Evolutionary conservation across 1,140 invertebrate species (phyloP), one percentile per base, ranked within the genome.

Genomic region (Hycleus phaleratus): DNA sequence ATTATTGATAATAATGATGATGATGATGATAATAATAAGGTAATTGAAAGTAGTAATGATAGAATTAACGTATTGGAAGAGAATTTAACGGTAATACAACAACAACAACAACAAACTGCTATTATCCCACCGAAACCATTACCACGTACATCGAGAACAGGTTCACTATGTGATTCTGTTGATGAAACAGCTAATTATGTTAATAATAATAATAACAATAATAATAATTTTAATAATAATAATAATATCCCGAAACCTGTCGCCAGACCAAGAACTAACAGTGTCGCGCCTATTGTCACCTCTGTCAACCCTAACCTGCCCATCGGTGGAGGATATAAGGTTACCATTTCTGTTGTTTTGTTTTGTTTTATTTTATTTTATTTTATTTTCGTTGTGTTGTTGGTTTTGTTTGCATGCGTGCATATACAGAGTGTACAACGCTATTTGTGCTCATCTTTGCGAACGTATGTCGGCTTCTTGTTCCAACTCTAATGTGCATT

Each of bases 111-210:
- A 67, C 38, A 63, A 58, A 45, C 46, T 32, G 32, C 32, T 51
- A 39, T 51, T 44, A 73, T 81, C 26, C 85, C 85, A 6, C 88
- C 88, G 0, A 90, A 89, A 68, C 88, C 88, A 7, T 74, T 90
- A 70, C 88, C 88, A 24, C 78, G 84, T 59, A 77, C 81, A 0
- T 84, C 82, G 10, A 76, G 85, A 58, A 79, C 82, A 26, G 81
- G 82, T 67, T 85, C 83, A 32, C 71, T 86, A 40, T 80, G 81
- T 1, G 82, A 85, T 3, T 25, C 50, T 50, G 61, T 64, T 24
- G 63, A 75, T 45, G 56, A 26, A 55, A 42, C 40, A 42, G 3
- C 40, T 42, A 42, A 32, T 7, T 5, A 32, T 32, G 7, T 5
- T 32, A 32, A 32, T 32, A 32, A 7, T 32, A 32, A 32, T 32